phyloP scores from a whole-genome alignment of 2,113 vertebrate genomes.

The Hiodon alosoides region DNA sequence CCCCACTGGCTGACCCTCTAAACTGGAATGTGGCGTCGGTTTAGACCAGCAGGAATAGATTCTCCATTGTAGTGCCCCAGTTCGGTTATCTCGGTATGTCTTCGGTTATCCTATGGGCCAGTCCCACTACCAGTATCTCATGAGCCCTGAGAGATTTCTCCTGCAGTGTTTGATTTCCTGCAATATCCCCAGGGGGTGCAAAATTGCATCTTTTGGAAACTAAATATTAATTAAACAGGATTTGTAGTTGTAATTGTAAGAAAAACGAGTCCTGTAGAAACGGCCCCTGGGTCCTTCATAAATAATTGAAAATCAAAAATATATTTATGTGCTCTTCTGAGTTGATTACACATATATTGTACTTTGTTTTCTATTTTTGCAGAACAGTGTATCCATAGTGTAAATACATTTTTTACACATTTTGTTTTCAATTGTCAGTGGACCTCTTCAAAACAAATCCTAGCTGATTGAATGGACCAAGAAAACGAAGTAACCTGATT shows the following conservation, averaged over 20 bases:
- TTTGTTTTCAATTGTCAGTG: constrained; percentile 29
- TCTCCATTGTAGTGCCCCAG: not conserved
- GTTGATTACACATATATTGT: not conserved
- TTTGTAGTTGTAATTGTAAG: too few species aligned
- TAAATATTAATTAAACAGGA: too few species aligned
- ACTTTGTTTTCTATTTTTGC: not conserved
- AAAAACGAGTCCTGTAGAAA: not conserved
- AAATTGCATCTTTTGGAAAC: too few species aligned
- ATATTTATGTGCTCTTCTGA: not conserved
- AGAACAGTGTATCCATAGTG: constrained; percentile 55
- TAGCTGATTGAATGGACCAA: not conserved
- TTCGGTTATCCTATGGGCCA: too few species aligned
- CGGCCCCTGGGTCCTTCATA: too few species aligned
- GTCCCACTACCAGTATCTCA: too few species aligned
- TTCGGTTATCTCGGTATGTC: too few species aligned
- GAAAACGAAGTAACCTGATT: not conserved
- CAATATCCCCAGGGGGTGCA: too few species aligned
- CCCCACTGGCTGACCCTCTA: not conserved
- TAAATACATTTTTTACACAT: constrained; percentile 55
- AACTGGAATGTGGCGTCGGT: not conserved
- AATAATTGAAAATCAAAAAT: too few species aligned
- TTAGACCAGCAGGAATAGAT: not conserved
- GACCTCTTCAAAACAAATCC: constrained; percentile 14
- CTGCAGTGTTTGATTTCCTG: too few species aligned
- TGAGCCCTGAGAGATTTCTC: too few species aligned